Base-by-base conservation (phyloP, 2,797 vertebrate species). In the Melanotaenia nigrans region DNA sequence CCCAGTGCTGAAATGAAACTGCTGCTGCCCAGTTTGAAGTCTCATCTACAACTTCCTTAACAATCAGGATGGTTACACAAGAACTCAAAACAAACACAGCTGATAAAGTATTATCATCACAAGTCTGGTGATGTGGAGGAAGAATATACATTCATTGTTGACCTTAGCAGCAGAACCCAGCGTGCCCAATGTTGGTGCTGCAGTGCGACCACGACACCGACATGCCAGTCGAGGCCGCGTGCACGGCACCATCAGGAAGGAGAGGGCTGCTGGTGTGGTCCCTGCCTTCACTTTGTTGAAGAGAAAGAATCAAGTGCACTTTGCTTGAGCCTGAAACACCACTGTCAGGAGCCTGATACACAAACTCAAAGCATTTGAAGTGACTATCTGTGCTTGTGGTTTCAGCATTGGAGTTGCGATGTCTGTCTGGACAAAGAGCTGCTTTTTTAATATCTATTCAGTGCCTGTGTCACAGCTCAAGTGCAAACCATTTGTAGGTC, bases 121-220 rank as follows among this genome's bases (percentile, higher is more conserved):
- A 30, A 51, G 55, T 80, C 75, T 49, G 78, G 78, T 91, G 94
- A 87, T 76, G 82, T 87, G 92, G 93, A 94, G 84, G 71, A 84
- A 84, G 88, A 94, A 93, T 91, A 95, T 97, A 98, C 97, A 99
- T 99, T 98, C 97, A 98, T 92, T 79, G 82, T 82, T 81, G 88
- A 90, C 91, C 91, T 89, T 92, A 94, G 92, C 92, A 93, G 94
- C 92, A 92, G 91, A 91, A 90, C 84, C 88, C 87, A 91, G 90
- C 87, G 30, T 82, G 84, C 86, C 92, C 85, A 53, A 56, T 12
- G 69, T 20, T 73, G 79, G 84, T 83, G 85, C 86, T 75, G 88
- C 60, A 53, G 73, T 58, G 64, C 22, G 38, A 66, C 70, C 59
- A 3, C 25, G 0, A 3, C 67, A 68, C 82, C 1, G 53, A 53